Conservation (phyloP, 2,888 invertebrate species). For the Melanostoma scalare region DNA sequence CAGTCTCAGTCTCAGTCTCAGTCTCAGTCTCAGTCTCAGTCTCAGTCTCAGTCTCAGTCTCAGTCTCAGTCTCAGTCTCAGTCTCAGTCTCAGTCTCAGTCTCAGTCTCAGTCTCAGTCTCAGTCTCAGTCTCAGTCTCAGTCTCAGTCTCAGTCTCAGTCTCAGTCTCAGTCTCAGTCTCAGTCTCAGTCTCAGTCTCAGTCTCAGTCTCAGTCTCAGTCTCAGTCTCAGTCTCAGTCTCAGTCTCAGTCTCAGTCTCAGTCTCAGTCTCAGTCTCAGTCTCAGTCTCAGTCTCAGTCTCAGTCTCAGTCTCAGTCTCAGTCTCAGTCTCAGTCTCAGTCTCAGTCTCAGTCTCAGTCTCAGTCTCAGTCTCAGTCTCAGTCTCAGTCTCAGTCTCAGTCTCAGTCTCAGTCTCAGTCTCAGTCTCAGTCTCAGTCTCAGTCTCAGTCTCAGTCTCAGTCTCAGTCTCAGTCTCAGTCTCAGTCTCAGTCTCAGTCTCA, state of each 20-base stretch:
- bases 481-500: constrained; percentile 5
- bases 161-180: background rate
- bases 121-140: constrained; percentile 6
- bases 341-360: background rate
- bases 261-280: background rate
- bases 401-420: background rate
- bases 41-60: no score
- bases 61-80: background rate
- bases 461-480: background rate
- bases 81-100: background rate
- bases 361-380: background rate
- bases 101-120: constrained; percentile 5
- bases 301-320: constrained; percentile 5
- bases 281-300: constrained; percentile 1
- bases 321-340: constrained; percentile 2
- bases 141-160: constrained; percentile 4
- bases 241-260: background rate
- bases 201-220: constrained; percentile 6
- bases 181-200: constrained; percentile 2
- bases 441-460: background rate
- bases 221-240: background rate
- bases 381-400: constrained; percentile 6
- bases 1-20: constrained; percentile 6
- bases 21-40: constrained; percentile 1
- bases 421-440: background rate